phyloP scores from a whole-genome alignment of 2,888 invertebrate species.

The Isotomurus palustris region DNA sequence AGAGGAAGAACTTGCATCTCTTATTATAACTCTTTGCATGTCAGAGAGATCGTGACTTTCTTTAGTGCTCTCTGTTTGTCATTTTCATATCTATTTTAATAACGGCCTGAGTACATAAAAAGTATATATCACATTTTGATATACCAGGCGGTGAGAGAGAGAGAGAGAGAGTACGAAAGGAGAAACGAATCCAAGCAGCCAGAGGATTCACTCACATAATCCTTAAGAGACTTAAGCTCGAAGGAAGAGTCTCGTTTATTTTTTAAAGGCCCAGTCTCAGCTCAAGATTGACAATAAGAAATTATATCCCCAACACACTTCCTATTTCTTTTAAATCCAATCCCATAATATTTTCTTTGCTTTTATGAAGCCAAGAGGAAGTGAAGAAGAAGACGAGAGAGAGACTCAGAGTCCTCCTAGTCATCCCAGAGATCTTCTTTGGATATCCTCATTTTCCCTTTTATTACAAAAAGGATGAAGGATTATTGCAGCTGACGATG shows the following conservation, averaged over 20 bases:
- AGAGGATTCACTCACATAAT: slow-evolving; percentile 12
- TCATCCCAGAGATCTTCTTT: slow-evolving; percentile 6
- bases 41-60: too few species aligned
- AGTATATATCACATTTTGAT: too few species aligned
- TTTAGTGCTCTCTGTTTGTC: too few species aligned
- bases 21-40: too few species aligned
- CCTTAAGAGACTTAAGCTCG: slow-evolving; percentile 5
- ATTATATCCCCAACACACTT: slow-evolving; percentile 10
- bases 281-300: slow-evolving; percentile 14
- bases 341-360: slow-evolving; percentile 14
- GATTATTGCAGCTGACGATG: slow-evolving; percentile 15
- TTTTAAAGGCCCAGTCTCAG: not conserved
- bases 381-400: not conserved
- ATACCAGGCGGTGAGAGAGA: too few species aligned
- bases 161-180: too few species aligned
- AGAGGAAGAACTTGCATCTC: too few species aligned
- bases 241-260: not conserved
- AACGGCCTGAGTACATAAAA: too few species aligned
- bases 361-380: slow-evolving; percentile 1
- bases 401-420: not conserved
- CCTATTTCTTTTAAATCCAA: slow-evolving; percentile 12
- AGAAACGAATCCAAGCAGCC: too few species aligned
- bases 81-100: too few species aligned
- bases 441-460: slow-evolving; percentile 12
- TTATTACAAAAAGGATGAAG: slow-evolving; percentile 9